Conservation (phyloP, 2,888 invertebrate species). For the Volucella bombylans region DNA sequence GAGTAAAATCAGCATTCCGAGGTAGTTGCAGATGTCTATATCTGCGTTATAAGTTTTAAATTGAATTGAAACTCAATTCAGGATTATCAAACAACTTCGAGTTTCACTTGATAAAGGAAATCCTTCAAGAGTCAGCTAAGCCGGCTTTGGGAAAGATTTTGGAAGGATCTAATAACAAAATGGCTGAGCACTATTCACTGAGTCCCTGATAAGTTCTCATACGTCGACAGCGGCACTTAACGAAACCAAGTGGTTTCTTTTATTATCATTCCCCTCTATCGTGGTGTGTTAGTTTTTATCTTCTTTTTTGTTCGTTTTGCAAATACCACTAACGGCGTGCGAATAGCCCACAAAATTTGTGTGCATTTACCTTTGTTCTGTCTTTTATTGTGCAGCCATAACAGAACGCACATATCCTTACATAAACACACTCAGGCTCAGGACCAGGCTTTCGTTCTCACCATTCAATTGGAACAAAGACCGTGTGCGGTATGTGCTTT, state of each 20-base stretch:
- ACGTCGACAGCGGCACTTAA: constrained; percentile 4
- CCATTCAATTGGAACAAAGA: constrained; percentile 40
- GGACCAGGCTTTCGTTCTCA: constrained; percentile 3
- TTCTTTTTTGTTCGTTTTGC: neutral
- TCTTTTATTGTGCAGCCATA: constrained; percentile 43
- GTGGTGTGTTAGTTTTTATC: no score
- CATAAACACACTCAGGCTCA: constrained; percentile 24
- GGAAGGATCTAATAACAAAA: no score
- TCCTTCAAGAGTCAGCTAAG: no score
- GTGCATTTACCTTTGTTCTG: constrained; percentile 35
- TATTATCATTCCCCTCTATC: neutral
- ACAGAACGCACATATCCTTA: constrained; percentile 41
- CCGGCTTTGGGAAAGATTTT: no score
- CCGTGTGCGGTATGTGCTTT: constrained; percentile 6
- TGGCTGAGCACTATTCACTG: no score
- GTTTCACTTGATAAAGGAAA: no score
- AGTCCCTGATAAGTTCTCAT: neutral
- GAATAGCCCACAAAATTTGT: constrained; percentile 46
- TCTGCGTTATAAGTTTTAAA: no score
- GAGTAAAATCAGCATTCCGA: no score
- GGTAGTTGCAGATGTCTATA: no score
- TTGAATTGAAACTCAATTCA: no score
- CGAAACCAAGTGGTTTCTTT: neutral
- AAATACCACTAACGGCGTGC: constrained; percentile 49
- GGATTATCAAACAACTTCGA: no score